Percentiles rank a stretch among this genome's conserved stretches.
phyloP scores from a whole-genome alignment of 2,113 vertebrate species.

The Ceyx cyanopectus region DNA sequence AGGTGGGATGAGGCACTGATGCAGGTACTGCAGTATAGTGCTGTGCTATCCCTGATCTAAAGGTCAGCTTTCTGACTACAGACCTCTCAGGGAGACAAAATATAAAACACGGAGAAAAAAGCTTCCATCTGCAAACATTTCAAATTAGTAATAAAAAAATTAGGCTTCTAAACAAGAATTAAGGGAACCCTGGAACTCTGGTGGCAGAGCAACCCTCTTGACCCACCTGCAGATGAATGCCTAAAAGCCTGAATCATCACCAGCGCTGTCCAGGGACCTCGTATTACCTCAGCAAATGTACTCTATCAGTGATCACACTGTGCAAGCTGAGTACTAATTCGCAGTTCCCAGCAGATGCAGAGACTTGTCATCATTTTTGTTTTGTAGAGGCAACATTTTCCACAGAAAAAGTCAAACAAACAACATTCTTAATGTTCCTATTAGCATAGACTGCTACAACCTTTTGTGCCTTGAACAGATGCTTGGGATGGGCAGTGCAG shows the following conservation, averaged over 20 bases:
- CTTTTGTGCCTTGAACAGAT: slow-evolving; percentile 8
- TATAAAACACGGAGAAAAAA: background rate
- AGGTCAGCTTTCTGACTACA: slow-evolving; percentile 11
- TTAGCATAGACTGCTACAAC: background rate
- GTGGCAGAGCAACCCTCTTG: background rate
- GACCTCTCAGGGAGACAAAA: background rate
- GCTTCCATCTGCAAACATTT: background rate
- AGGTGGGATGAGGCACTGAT: background rate
- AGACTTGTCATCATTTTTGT: slow-evolving; percentile 39
- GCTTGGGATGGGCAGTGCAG: background rate
- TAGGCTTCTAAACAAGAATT: background rate
- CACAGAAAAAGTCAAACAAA: slow-evolving; percentile 27
- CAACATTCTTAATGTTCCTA: background rate
- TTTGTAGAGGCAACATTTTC: slow-evolving; percentile 51
- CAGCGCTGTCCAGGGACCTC: background rate
- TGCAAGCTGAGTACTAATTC: slow-evolving; percentile 34
- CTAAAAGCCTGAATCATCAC: slow-evolving; percentile 44
- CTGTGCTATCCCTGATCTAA: background rate
- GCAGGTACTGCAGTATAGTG: background rate
- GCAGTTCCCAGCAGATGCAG: slow-evolving; percentile 47
- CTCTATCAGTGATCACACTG: slow-evolving; percentile 18
- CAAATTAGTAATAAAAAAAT: background rate
- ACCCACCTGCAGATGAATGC: slow-evolving; percentile 23
- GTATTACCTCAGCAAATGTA: slow-evolving; percentile 45
- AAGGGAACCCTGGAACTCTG: background rate